Conservation (phyloP, 2,113 vertebrate species). For the Bungarus multicinctus region DNA sequence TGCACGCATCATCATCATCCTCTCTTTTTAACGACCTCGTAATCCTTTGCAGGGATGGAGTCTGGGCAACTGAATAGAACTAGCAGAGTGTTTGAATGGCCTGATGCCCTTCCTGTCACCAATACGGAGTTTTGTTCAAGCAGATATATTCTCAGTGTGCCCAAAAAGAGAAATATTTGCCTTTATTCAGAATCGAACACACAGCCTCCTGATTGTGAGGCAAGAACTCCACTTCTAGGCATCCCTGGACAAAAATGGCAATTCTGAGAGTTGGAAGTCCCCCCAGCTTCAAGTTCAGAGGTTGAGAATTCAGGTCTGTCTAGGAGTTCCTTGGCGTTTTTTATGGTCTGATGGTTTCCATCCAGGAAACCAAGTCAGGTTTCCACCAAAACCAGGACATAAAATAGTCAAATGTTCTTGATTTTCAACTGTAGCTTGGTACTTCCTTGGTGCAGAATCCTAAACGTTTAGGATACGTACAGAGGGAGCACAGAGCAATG, state of each 20-base stretch:
- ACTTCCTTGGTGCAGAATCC: background rate
- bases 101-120: too few species aligned
- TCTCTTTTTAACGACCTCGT: too few species aligned
- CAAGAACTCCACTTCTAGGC: too few species aligned
- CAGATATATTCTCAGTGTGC: too few species aligned
- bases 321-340: background rate
- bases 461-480: background rate
- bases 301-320: background rate
- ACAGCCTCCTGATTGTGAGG: too few species aligned
- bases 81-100: too few species aligned
- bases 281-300: background rate
- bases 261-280: background rate
- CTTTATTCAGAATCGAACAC: too few species aligned
- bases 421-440: background rate
- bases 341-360: too few species aligned
- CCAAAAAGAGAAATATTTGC: too few species aligned
- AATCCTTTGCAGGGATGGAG: too few species aligned
- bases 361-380: background rate
- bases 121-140: too few species aligned
- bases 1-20: background rate
- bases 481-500: rapidly evolving
- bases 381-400: background rate
- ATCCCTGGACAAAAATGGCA: background rate
- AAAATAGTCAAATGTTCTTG: background rate
- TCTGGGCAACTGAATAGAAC: too few species aligned